phyloP scores from a whole-genome alignment of 2,888 invertebrate genomes.

The Netelia inedita region DNA sequence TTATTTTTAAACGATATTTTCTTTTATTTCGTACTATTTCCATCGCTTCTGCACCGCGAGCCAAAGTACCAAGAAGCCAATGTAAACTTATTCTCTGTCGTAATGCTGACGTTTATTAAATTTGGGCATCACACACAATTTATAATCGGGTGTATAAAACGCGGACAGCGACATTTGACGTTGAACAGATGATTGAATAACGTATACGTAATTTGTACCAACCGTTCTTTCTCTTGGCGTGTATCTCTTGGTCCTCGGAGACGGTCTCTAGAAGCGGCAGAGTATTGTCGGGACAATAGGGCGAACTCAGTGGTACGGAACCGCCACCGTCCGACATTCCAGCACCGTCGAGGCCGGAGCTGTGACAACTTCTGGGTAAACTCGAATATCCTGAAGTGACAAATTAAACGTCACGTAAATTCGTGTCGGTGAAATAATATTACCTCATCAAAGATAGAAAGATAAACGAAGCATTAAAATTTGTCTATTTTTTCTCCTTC shows the following conservation, averaged over 20 bases:
- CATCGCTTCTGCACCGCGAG: no score
- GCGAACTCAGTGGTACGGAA: conserved; percentile 87
- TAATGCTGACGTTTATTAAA: neutral
- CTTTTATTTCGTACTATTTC: no score
- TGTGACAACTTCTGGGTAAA: conserved; percentile 93
- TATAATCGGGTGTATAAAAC: neutral
- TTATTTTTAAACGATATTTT: no score
- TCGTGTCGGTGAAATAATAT: neutral
- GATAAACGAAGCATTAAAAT: no score
- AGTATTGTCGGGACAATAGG: conserved; percentile 87
- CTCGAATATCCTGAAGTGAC: conserved; percentile 91
- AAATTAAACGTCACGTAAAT: neutral
- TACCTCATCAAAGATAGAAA: no score
- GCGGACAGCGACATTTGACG: conserved; percentile 5
- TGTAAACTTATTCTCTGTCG: no score
- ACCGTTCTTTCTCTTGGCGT: conserved; percentile 84
- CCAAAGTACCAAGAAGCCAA: no score
- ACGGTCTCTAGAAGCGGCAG: conserved; percentile 89
- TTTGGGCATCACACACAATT: conserved; percentile 13
- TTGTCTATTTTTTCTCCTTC: no score
- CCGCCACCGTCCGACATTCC: conserved; percentile 86
- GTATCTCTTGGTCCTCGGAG: conserved; percentile 89
- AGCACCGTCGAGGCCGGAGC: conserved; percentile 85
- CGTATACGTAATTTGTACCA: conserved; percentile 71
- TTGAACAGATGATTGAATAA: conserved; percentile 17